Evolutionary conservation across 2,797 vertebrate species (phyloP), one percentile per base, ranked within the genome.

Genomic region (Coregonus ussuriensis): DNA sequence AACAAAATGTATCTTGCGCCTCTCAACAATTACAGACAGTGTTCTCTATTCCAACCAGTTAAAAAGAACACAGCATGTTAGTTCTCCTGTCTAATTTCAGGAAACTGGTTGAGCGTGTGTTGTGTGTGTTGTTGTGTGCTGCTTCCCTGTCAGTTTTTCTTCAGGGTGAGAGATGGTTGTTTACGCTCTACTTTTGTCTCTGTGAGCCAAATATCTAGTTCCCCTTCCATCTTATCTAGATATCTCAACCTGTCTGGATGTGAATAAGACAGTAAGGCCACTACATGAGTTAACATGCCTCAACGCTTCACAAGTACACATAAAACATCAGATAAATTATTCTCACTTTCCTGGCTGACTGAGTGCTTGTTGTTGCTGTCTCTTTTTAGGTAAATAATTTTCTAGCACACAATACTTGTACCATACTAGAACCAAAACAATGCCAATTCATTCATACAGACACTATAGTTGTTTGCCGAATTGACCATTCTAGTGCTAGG

Each of bases 311-410:
- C 33, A 70, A 18, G 16, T 47, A 70, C 35, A 69, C 7, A 21
- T 3, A 6, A 41, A 69, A 18, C 2, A 37, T 18, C 31, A 5
- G 41, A 7, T 41, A 41, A 6, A 41, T 33, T 75, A 71, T 54
- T 83, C 83, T 81, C 4, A 73, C 83, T 87, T 88, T 82, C 29
- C 75, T 74, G 37, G 78, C 82, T 86, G 35, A 21, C 35, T 41
- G 18, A n/a, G 59, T 53, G 33, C 15, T 6, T 68, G 31, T 63
- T 63, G 1, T 63, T 63, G 59, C 59, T 47, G 41, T 47, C 9
- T 47, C 9, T 63, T 21, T 63, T 63, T 11, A 21, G 11, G 6
- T 25, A 63, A 63, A 63, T 0, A 11, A 63, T 63, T 4, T 13
- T 47, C 41, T 47, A 47, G 9, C 41, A 47, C 7, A 29, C 11